These are phyloP conservation scores for Pinna nobilis DNA, from an alignment of 1,140 invertebrate species.

Conservation along the genomic window DNA sequence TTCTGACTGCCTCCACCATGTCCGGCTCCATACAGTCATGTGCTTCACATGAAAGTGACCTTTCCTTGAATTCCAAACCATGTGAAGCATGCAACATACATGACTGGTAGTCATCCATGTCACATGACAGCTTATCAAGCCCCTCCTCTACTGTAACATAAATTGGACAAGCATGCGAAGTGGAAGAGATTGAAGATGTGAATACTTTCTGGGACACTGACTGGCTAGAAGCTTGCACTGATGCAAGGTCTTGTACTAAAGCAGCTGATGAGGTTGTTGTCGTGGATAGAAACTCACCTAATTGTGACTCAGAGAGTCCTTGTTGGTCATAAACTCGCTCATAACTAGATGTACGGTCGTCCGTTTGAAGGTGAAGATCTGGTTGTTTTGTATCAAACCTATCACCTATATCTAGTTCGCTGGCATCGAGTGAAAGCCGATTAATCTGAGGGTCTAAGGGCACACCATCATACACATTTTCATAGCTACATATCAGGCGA, in stretches of 20 bases:
- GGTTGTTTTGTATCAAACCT: conserved; percentile 63
- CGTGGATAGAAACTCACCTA: conserved; percentile 34
- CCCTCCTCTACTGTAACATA: conserved; percentile 59
- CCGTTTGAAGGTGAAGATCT: conserved; percentile 49
- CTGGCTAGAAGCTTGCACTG: neutral
- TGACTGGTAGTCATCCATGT: conserved; percentile 5
- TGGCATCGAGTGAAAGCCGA: conserved; percentile 52
- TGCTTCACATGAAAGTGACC: conserved; percentile 49
- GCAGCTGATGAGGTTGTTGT: neutral
- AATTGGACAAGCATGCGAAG: conserved; percentile 47
- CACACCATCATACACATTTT: conserved; percentile 63
- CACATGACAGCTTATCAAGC: conserved; percentile 53
- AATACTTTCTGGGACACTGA: neutral
- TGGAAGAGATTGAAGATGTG: conserved; percentile 13
- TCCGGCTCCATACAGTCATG: conserved; percentile 21
- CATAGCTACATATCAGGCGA: conserved; percentile 53
- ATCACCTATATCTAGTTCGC: conserved; percentile 63
- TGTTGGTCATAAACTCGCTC: conserved; percentile 61
- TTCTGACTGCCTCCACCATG: conserved; percentile 13
- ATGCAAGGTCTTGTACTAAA: neutral
- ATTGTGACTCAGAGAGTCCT: conserved; percentile 12
- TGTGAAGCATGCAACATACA: neutral
- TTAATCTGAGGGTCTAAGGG: conserved; percentile 55
- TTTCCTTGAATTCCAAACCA: conserved; percentile 32
- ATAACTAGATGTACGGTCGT: conserved; percentile 58